Evolutionary conservation across 2,888 invertebrate species (phyloP), one percentile per base, ranked within the genome.

Genomic region (Corbicula japonica): DNA sequence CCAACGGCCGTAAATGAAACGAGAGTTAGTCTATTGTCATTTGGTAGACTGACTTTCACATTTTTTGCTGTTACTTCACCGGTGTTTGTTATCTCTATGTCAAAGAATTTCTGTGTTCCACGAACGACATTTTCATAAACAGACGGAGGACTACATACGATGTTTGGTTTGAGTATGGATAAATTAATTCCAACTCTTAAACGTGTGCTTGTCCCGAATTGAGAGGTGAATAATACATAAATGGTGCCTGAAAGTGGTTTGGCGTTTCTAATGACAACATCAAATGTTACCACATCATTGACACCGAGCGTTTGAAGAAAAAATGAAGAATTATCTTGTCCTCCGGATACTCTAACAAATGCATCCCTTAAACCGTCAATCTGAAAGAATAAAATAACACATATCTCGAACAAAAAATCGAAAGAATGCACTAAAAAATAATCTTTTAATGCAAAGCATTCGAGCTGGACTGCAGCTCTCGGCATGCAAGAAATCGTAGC

Each of bases 61-160:
- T 80, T 71, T 10, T 54, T 80, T 10, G 88, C 87, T 8, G 75
- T 28, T 0, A 83, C 74, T 21, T 83, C 71, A 50, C 88, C 88
- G 23, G 62, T 58, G 52, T 88, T 88, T 28, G 77, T 78, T 3
- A 88, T 65, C 21, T 70, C 71, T 6, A 87, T 50, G 41, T 87
- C 76, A 26, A 83, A 46, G 12, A 70, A 35, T 28, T 54, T 70
- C 61, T 71, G 78, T 18, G 61, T 75, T n/a, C 77, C 83, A 10
- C 82, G 66, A n/a, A 76, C 38, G 18, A 81, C 34, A 48, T 61
- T 76, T 32, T 68, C 79, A 44, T 26, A 26, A 1, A 81, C 2
- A 0, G 69, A 76, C 2, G 8, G 2, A 1, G 84, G 81, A 6
- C 35, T 26, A 18, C 79, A 63, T 1, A 58, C 12, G 6, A 84